Percentiles rank a stretch among this genome's conserved stretches.
These are phyloP conservation scores for Hydropotes inermis DNA, from an alignment of 2,113 vertebrate genomes.

Conservation along the genomic window DNA sequence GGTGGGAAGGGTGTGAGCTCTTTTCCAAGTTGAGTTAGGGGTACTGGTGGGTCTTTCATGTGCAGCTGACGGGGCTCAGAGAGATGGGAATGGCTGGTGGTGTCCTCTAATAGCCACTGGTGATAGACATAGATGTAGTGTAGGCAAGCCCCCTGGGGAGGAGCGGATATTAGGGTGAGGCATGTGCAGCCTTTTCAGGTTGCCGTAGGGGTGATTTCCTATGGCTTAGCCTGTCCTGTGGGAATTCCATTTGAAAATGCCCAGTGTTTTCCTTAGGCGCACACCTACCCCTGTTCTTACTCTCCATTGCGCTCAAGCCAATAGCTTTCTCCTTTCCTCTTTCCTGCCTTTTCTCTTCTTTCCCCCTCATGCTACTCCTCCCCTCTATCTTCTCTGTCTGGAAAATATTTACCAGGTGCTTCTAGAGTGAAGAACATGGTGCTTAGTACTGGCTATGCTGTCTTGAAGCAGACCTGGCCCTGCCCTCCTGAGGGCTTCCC, in stretches of 20 bases:
- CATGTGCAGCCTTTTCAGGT: not conserved
- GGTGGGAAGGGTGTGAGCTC: not conserved
- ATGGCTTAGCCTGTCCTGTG: fast-evolving
- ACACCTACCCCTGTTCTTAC: not conserved
- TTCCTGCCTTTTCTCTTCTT: not conserved
- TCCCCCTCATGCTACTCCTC: fast-evolving
- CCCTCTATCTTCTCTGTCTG: too few relatives aligned
- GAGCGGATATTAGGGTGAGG: not conserved
- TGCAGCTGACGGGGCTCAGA: not conserved
- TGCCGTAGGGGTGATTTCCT: not conserved
- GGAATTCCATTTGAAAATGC: not conserved
- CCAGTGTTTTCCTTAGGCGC: not conserved
- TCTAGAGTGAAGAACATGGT: not conserved
- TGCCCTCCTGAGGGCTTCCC: not conserved
- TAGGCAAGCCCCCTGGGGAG: not conserved
- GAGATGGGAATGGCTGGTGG: not conserved
- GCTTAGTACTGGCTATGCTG: not conserved
- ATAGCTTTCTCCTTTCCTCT: not conserved
- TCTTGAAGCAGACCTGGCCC: not conserved
- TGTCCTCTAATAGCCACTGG: not conserved
- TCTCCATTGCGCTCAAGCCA: fast-evolving
- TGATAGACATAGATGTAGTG: not conserved
- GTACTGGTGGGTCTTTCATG: not conserved
- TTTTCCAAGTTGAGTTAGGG: not conserved
- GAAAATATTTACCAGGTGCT: not conserved